Evolutionary conservation across 1,140 invertebrate species (phyloP).

Genomic region (Drosophila willistoni): DNA sequence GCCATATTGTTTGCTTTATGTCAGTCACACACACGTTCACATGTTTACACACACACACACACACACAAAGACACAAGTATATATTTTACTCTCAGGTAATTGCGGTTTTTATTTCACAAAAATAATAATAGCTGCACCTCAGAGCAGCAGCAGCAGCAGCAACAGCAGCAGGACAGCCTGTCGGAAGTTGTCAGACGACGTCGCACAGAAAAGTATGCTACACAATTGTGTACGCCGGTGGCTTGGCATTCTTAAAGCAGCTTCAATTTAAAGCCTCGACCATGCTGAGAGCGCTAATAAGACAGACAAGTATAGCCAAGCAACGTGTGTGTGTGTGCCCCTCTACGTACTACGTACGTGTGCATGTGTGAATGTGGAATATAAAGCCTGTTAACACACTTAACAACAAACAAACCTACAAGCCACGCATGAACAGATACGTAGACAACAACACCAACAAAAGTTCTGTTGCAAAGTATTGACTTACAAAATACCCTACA

Average conservation of each 20-base stretch:
- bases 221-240: conserved; percentile 28
- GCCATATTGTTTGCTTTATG: conserved; percentile 80
- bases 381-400: conserved; percentile 79
- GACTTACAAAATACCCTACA: conserved; percentile 2
- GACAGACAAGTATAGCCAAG: conserved; percentile 37
- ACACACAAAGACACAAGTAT: conserved; percentile 28
- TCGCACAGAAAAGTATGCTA: conserved; percentile 45
- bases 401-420: conserved; percentile 76
- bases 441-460: conserved; percentile 6
- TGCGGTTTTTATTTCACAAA: conserved; percentile 80
- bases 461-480: background rate
- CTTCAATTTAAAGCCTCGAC: conserved; percentile 38
- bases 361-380: conserved; percentile 48
- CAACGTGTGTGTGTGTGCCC: conserved; percentile 28
- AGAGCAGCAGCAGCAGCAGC: conserved; percentile 17
- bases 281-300: conserved; percentile 66
- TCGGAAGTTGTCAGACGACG: conserved; percentile 69
- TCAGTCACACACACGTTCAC: conserved; percentile 59
- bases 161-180: conserved; percentile 33
- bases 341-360: background rate
- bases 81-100: conserved; percentile 79
- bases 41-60: conserved; percentile 60
- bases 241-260: conserved; percentile 56
- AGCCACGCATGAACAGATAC: conserved; percentile 47
- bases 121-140: conserved; percentile 71